These are phyloP conservation scores for Physella acuta DNA, from an alignment of 1,140 invertebrate species.

Conservation along the genomic window DNA sequence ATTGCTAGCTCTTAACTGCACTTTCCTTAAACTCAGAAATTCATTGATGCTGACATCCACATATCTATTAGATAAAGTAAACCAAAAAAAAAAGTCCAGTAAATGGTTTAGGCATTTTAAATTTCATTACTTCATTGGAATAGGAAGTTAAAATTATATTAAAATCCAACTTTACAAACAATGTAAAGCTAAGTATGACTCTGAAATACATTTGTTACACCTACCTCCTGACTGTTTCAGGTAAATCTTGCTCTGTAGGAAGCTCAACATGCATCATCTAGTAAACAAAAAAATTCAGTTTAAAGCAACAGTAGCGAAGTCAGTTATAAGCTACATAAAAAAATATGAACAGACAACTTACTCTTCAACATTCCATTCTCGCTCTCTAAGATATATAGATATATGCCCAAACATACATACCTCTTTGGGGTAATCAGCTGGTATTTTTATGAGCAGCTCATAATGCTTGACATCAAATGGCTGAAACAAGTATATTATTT, in stretches of 20 bases:
- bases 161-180: slow-evolving; percentile 17
- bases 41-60: slow-evolving; percentile 42
- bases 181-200: slow-evolving; percentile 3
- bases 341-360: no score
- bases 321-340: no score
- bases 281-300: slow-evolving; percentile 23
- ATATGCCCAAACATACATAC: slow-evolving; percentile 30
- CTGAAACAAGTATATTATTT: slow-evolving; percentile 28
- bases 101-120: background rate
- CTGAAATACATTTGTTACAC: background rate
- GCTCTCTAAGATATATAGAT: no score
- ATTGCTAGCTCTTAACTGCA: slow-evolving; percentile 28
- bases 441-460: slow-evolving; percentile 39
- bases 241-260: slow-evolving; percentile 46
- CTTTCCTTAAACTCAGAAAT: slow-evolving; percentile 41
- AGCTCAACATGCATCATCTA: slow-evolving; percentile 40
- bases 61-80: slow-evolving; percentile 36
- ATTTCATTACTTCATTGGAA: background rate
- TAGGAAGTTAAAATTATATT: no score
- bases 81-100: background rate
- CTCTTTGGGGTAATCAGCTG: slow-evolving; percentile 43
- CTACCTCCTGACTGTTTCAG: slow-evolving; percentile 50
- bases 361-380: no score
- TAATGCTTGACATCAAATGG: slow-evolving; percentile 52
- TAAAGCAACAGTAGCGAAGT: background rate